Evolutionary conservation across 2,113 vertebrate species (phyloP), one percentile per base, ranked within the genome.

Genomic region (Calidris pygmaea): DNA sequence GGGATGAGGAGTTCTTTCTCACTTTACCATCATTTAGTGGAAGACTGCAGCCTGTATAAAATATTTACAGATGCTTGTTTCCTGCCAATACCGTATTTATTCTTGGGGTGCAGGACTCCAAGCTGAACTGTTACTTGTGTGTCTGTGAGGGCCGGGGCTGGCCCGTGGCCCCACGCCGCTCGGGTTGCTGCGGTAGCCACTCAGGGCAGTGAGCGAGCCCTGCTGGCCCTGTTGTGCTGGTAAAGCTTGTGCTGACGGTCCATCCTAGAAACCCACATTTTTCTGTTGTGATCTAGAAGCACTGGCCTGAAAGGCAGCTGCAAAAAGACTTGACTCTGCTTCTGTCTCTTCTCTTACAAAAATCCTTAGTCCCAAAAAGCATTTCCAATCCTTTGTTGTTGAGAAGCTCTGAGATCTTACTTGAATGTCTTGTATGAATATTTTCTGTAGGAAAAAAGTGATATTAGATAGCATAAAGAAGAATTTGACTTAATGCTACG

Each of bases 151-250:
- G 30, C 19, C 2, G 3, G 32, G 66, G 27, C 53, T 66, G 21
- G 29, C 10, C 6, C 14, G n/a, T 13, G 8, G 7, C 26, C 17
- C 43, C 4, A 41, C 2, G 4, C 70, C 5, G 1, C 56, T n/a
- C 0, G 0, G 45, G 29, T 12, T 22, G 45, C 81, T 50, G 72
- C 63, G 0, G 66, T 55, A n/a, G 5, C 56, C 11, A 35, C 71
- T 52, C 2, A 1, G 45, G 37, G 4, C 2, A 5, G 7, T 19
- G 62, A 56, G 65, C 3, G 0, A 43, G 52, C 78, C 14, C 37
- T 0, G 0, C 53, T 1, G 2, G 12, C 0, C 5, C 0, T 1
- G 9, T 43, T 30, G 14, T 26, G 30, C 0, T 1, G 13, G 56
- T 29, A 3, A 18, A 41, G 26, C 43, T 58, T 34, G 27, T 81